Percentiles rank a stretch among this genome's conserved stretches.
Conservation (phyloP, 2,888 invertebrate species). For the Asteroscopus sphinx region DNA sequence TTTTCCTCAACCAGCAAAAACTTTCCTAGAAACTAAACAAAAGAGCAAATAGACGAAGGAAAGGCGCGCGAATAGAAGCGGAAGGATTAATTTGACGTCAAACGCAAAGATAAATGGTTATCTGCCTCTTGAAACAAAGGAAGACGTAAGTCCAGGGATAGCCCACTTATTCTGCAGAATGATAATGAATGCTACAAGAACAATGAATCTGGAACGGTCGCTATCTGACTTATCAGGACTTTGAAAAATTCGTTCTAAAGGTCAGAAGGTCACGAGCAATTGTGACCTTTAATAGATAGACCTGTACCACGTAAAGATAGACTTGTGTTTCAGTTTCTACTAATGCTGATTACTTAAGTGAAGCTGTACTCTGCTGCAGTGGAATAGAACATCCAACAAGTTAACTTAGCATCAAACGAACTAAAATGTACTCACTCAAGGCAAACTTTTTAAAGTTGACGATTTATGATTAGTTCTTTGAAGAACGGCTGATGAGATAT, state of each 20-base stretch:
- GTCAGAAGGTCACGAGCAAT: neutral
- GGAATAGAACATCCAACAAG: too few relatives aligned
- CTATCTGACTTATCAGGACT: neutral
- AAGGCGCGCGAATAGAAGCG: neutral
- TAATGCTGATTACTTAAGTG: too few relatives aligned
- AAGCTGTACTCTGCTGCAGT: too few relatives aligned
- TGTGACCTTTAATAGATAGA: too few relatives aligned
- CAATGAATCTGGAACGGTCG: neutral
- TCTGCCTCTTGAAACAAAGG: slow-evolving; percentile 11
- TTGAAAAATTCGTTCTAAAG: slow-evolving; percentile 7
- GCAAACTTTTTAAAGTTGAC: too few relatives aligned
- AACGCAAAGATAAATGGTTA: slow-evolving; percentile 8
- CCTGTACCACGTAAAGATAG: too few relatives aligned
- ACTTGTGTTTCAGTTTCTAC: too few relatives aligned
- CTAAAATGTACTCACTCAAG: too few relatives aligned
- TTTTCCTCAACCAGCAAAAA: too few relatives aligned
- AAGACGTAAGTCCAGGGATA: neutral
- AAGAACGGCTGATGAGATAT: too few relatives aligned
- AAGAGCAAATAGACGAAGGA: neutral
- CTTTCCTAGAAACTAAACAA: neutral
- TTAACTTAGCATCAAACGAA: too few relatives aligned
- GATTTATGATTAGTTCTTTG: too few relatives aligned
- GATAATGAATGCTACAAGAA: neutral
- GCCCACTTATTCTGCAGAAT: neutral
- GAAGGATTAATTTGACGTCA: neutral